Percentiles rank a stretch among this genome's conserved stretches.
These are phyloP conservation scores for Cyprinodon variegatus DNA, from an alignment of 2,113 vertebrate species.

Conservation along the genomic window DNA sequence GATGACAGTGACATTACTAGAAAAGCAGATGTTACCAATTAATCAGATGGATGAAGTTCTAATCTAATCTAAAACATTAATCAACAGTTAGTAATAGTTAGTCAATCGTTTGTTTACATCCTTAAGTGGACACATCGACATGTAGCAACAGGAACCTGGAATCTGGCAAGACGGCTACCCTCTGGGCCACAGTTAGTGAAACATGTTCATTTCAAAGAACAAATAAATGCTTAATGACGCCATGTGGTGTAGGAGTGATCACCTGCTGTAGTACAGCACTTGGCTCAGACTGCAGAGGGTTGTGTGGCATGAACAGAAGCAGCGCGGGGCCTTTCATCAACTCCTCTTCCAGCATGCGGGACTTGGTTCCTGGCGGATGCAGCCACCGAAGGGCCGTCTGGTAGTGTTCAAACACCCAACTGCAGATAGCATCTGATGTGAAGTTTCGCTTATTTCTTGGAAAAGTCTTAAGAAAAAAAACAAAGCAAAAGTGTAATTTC, in stretches of 20 bases:
- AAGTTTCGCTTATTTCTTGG: conserved; percentile 85
- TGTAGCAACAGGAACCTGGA: no score
- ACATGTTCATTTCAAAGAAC: background rate
- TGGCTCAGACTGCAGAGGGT: conserved; percentile 82
- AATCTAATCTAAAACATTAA: no score
- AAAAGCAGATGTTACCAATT: no score
- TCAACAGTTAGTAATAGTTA: no score
- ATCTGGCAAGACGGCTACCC: background rate
- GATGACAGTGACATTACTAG: no score
- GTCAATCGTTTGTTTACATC: no score
- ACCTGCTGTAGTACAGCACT: conserved; percentile 87
- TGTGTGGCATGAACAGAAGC: conserved; percentile 89
- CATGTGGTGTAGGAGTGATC: conserved; percentile 38
- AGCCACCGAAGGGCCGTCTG: conserved; percentile 90
- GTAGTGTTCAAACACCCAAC: conserved; percentile 89
- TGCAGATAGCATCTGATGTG: conserved; percentile 88
- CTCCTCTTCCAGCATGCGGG: conserved; percentile 88
- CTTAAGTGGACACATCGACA: no score
- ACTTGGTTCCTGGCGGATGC: conserved; percentile 91
- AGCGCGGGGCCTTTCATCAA: conserved; percentile 93
- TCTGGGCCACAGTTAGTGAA: background rate
- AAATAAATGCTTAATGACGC: background rate
- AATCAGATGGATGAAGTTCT: no score
- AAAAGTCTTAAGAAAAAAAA: conserved; percentile 81
- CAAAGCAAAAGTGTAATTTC: background rate